Evolutionary conservation across 2,797 vertebrate genomes (phyloP), one percentile per base, ranked within the genome.

Genomic region (Crax fasciolata): DNA sequence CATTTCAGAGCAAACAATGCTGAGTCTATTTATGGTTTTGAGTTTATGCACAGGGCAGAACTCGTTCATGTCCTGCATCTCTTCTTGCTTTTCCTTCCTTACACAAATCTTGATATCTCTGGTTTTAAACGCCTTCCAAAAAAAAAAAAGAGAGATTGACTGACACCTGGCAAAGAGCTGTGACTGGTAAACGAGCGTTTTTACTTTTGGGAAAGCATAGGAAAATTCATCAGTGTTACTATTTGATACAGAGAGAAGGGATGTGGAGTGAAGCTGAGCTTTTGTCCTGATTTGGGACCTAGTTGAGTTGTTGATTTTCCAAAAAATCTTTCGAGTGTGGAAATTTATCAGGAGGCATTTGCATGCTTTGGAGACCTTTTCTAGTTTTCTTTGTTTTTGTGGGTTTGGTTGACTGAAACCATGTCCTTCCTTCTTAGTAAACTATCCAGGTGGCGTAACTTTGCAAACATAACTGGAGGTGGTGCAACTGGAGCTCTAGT

Each of bases 101-200:
- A 13, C 51, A 4, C 30, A 58, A 0, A 15, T 14, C 10, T 49
- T 2, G 18, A 0, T n/a, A 4, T 4, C 30, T 38, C 19, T 8
- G 13, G 8, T 8, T 82, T 78, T 72, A 7, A 65, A 14, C 8
- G 9, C 14, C 59, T 54, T 54, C 16, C 7, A 2, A 51, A 52
- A 16, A 41, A 23, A 4, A 13, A 5, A 49, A 10, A 75, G 3
- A 44, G 70, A 1, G 2, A 7, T 7, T 43, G 49, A 4, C 32
- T 7, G 14, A 23, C 8, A 51, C 19, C 52, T 48, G 49, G 61
- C 15, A 11, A 15, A 1, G 13, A 57, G 24, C 57, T 44, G 27
- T 15, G 41, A 20, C 66, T 74, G 19, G 21, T 72, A 6, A 68
- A 63, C 63, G 43, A 38, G 3, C 14, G 2, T 5, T 21, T 63